Percentiles rank a stretch among this genome's conserved stretches.
Evolutionary conservation across 1,140 invertebrate species (phyloP).

Genomic region (Lerema accius): DNA sequence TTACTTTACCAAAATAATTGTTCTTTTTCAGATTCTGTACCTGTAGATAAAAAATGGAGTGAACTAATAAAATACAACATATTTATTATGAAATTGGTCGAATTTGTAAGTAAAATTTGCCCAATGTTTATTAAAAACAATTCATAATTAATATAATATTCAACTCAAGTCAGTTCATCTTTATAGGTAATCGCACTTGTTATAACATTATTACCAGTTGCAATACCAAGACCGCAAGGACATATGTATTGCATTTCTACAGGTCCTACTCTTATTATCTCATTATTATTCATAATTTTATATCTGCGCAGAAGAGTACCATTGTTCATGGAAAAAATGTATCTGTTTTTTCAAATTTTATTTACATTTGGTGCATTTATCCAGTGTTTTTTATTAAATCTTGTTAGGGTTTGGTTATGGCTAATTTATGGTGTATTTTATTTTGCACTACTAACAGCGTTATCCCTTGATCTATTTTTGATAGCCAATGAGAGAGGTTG

Average conservation of each 20-base stretch:
- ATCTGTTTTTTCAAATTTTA: conserved; percentile 77
- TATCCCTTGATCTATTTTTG: conserved; percentile 69
- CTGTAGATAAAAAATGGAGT: conserved; percentile 74
- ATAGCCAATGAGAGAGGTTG: conserved; percentile 76
- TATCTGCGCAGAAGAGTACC: conserved; percentile 73
- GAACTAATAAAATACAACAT: conserved; percentile 77
- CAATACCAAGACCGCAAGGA: conserved; percentile 63
- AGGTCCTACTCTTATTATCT: conserved; percentile 71
- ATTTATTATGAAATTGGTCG: conserved; percentile 77
- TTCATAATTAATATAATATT: conserved; percentile 26
- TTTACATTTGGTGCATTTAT: conserved; percentile 77
- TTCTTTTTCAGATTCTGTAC: conserved; percentile 67
- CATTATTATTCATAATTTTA: conserved; percentile 69
- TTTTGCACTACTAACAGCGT: conserved; percentile 62
- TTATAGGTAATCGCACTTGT: conserved; percentile 68
- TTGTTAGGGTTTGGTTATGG: conserved; percentile 70
- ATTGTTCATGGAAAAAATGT: conserved; percentile 79
- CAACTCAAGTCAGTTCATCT: conserved; percentile 33
- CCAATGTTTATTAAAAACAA: conserved; percentile 17
- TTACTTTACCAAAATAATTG: no score
- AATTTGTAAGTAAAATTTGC: conserved; percentile 71
- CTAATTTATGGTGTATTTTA: conserved; percentile 72
- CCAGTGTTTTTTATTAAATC: conserved; percentile 74
- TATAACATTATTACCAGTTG: conserved; percentile 58
- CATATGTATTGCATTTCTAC: conserved; percentile 77